Evolutionary conservation across 1,140 invertebrate species (phyloP), one percentile per base, ranked within the genome.

Genomic region (Brachionus koreanus): DNA sequence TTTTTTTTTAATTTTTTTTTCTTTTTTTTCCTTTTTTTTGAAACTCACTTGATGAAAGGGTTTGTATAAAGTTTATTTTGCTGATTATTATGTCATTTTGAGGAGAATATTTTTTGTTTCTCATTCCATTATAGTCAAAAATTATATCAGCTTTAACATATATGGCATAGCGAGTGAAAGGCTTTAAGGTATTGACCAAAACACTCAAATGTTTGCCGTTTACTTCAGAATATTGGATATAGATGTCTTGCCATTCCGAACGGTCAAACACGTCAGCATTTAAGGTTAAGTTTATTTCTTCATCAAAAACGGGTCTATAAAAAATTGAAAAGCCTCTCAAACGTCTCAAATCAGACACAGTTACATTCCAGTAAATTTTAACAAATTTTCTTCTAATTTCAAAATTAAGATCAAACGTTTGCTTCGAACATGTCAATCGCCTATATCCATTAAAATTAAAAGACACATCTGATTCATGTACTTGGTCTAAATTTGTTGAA

Each of bases 381-480:
- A 74, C 25, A 46, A 12, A 29, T 25, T 46, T 74, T 46, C 19
- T 46, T 33, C 43, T 74, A 5, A 46, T 10, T 25, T 74, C 39
- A 49, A 74, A 74, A 5, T n/a, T 12, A 10, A 74, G 42, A 25
- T 74, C 69, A 5, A 74, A 46, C 3, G 69, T 74, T 16, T 19
- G 39, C 16, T 74, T 25, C 5, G 69, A 74, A 74, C 69, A 74
- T 5, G 69, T 74, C 25, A 74, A 46, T 43, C 69, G 37, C 12
- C 10, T 23, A 46, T 74, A 74, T 10, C 69, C 69, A 74, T 74
- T 74, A 74, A 74, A 74, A 46, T 46, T 74, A 74, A 74, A 74
- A 10, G 69, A 74, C 39, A 74, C 69, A 46, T 74, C 69, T 5
- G 69, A 74, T 46, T 74, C 69, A 74, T 74, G 19, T 2, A 74